Evolutionary conservation across 2,888 invertebrate species (phyloP).

Genomic region (Parelbella ahira): DNA sequence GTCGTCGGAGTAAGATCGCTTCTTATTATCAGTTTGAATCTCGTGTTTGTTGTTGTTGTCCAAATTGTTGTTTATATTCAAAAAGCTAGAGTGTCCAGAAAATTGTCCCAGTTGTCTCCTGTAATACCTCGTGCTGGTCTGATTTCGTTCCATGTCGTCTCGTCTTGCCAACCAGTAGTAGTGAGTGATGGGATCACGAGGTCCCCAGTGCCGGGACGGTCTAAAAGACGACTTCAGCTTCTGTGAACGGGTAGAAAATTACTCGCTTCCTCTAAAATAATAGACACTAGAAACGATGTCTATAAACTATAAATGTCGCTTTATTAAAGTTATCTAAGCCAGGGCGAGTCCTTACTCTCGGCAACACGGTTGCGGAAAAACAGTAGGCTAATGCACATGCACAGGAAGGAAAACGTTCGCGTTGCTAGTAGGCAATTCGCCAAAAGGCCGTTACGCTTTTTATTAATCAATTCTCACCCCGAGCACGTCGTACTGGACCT

Average conservation of each 20-base stretch:
- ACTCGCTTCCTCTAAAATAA: background rate
- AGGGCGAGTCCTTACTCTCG: conserved; percentile 26
- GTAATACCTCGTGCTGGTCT: conserved; percentile 38
- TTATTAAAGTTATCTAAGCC: conserved; percentile 10
- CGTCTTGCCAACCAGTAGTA: conserved; percentile 66
- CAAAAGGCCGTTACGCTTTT: conserved; percentile 1
- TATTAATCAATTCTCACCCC: conserved; percentile 32
- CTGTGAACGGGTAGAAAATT: conserved; percentile 39
- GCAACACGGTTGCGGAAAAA: conserved; percentile 25
- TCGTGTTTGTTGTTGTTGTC: conserved; percentile 26
- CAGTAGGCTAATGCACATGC: conserved; percentile 25
- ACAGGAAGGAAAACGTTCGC: conserved; percentile 23
- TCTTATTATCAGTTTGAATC: conserved; percentile 34
- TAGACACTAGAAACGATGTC: too few relatives aligned
- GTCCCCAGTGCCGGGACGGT: conserved; percentile 70
- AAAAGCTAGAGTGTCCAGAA: conserved; percentile 43
- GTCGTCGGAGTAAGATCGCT: conserved; percentile 60
- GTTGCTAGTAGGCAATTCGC: conserved; percentile 13
- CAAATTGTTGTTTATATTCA: conserved; percentile 30
- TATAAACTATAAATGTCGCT: too few relatives aligned
- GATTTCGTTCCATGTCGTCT: conserved; percentile 42
- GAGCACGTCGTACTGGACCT: conserved; percentile 56
- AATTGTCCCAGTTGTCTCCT: conserved; percentile 52
- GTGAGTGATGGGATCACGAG: conserved; percentile 66
- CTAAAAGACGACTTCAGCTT: conserved; percentile 62